These are phyloP conservation scores for Laticauda laticaudata DNA, from an alignment of 2,113 vertebrate species.

Conservation along the genomic window DNA sequence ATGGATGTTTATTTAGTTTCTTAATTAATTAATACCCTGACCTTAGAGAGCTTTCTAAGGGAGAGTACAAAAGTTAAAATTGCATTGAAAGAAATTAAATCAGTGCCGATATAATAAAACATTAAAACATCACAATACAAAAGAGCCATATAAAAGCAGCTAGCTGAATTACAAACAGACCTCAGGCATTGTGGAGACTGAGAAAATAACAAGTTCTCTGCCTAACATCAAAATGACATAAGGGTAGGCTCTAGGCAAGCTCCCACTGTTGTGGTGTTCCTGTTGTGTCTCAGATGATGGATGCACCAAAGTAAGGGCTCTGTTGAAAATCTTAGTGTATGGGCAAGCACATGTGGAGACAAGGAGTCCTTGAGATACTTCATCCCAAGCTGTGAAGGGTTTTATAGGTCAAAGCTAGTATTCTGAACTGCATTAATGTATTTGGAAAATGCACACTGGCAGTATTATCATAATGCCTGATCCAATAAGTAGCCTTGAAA, in stretches of 20 bases:
- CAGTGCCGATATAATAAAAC: not conserved
- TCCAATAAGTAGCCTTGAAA: not conserved
- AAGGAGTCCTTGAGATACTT: not conserved
- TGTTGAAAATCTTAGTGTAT: not conserved
- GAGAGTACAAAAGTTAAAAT: not conserved
- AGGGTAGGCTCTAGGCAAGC: not conserved
- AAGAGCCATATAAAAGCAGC: not conserved
- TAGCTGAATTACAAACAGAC: not conserved
- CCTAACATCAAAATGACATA: not conserved
- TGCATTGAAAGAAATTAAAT: not conserved
- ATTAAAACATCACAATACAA: not conserved
- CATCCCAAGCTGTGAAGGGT: not conserved
- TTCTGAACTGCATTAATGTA: not conserved
- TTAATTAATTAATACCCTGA: not conserved
- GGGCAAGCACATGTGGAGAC: not conserved
- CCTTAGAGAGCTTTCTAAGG: not conserved
- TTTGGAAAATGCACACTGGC: not conserved
- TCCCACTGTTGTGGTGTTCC: not conserved
- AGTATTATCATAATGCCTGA: not conserved
- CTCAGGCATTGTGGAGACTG: not conserved
- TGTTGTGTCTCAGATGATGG: not conserved
- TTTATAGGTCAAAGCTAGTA: not conserved
- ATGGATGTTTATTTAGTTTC: not conserved
- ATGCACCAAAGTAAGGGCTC: not conserved
- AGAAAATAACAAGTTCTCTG: not conserved